A percentile compares a stretch with the other conserved stretches of the same genome.
Conservation (phyloP, 1,140 invertebrate species). For the Megalonaias nervosa region DNA sequence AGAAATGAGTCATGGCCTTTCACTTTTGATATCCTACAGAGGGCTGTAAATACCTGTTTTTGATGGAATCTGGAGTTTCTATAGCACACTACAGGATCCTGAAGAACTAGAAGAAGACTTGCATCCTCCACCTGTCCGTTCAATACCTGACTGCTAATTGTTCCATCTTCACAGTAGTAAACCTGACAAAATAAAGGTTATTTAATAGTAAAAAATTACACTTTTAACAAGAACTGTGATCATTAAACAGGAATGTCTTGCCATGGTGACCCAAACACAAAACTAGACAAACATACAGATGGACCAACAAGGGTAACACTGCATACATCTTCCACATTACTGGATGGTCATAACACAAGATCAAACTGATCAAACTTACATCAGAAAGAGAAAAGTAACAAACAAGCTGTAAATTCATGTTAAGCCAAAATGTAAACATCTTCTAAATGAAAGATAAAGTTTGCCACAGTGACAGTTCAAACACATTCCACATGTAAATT, state of each 20-base stretch:
- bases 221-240: not conserved
- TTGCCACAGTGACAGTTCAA: too few relatives aligned
- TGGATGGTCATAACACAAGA: too few relatives aligned
- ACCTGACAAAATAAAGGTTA: conserved; percentile 35
- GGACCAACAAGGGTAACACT: too few relatives aligned
- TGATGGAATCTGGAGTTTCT: conserved; percentile 55
- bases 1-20: not conserved
- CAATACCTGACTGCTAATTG: conserved; percentile 39
- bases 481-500: too few relatives aligned
- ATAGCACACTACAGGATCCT: conserved; percentile 60
- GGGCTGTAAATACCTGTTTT: conserved; percentile 43
- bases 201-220: not conserved
- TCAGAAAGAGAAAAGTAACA: too few relatives aligned
- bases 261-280: too few relatives aligned
- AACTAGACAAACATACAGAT: not conserved
- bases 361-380: too few relatives aligned
- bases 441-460: too few relatives aligned
- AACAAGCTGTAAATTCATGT: too few relatives aligned
- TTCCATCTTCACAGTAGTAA: conserved; percentile 49
- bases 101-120: conserved; percentile 53
- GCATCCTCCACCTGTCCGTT: conserved; percentile 34
- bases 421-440: too few relatives aligned
- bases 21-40: not conserved
- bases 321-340: too few relatives aligned
- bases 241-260: not conserved